Conservation (phyloP, 2,888 invertebrate genomes). For the Hyposoter didymator region DNA sequence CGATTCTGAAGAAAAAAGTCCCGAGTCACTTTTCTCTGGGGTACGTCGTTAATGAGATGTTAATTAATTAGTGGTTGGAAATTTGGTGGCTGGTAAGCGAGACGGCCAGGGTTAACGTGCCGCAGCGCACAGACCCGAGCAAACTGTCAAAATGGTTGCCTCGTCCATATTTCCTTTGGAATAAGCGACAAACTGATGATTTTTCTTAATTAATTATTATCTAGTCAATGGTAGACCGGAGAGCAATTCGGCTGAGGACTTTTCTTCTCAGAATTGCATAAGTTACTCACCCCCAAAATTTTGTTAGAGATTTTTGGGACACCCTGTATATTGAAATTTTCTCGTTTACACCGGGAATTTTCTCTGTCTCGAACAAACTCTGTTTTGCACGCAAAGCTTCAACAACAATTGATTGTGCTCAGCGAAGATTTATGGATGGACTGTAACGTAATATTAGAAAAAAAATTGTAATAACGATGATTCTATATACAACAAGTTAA, state of each 20-base stretch:
- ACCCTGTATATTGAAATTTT: not conserved
- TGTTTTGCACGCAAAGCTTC: constrained; percentile 18
- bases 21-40: not conserved
- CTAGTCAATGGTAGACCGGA: not conserved
- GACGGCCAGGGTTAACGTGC: not conserved
- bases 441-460: not conserved
- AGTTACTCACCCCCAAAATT: not conserved
- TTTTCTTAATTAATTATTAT: not conserved
- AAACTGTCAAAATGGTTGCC: not conserved
- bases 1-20: not conserved
- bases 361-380: constrained; percentile 8
- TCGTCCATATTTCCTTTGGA: not conserved
- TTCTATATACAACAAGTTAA: not conserved
- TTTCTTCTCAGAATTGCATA: not conserved
- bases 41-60: not conserved
- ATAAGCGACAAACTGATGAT: not conserved
- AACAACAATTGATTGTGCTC: constrained; percentile 14
- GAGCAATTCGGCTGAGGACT: not conserved
- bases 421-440: constrained; percentile 23
- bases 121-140: not conserved
- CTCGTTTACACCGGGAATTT: not conserved
- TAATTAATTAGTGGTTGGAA: not conserved
- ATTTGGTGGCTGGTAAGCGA: not conserved
- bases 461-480: not conserved
- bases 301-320: not conserved